phyloP scores from a whole-genome alignment of 2,888 invertebrate species.

The Agrenia bidenticulata region DNA sequence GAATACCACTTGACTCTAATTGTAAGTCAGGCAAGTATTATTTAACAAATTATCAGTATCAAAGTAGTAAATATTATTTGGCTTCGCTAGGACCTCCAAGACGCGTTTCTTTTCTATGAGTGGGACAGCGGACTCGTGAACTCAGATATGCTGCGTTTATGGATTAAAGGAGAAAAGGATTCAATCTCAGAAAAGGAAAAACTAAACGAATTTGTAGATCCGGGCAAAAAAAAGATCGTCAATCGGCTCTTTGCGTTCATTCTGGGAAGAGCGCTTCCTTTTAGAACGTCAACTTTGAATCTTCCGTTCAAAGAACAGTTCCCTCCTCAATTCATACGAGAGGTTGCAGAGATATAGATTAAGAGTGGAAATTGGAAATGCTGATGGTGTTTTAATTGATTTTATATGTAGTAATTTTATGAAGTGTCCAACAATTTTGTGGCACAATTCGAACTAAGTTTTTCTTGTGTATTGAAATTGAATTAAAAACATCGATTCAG shows the following conservation, averaged over 20 bases:
- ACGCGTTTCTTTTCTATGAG: background rate
- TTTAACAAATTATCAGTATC: too few species aligned
- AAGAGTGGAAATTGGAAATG: too few species aligned
- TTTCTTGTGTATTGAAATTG: too few species aligned
- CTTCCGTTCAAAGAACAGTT: too few species aligned
- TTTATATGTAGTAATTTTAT: too few species aligned
- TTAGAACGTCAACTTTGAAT: background rate
- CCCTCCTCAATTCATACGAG: too few species aligned
- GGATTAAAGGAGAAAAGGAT: conserved; percentile 1
- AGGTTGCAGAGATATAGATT: too few species aligned
- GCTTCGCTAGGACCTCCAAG: background rate
- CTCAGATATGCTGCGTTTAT: background rate
- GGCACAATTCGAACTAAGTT: too few species aligned
- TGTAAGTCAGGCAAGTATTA: background rate
- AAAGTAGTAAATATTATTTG: background rate
- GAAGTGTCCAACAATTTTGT: too few species aligned
- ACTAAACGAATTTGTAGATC: background rate
- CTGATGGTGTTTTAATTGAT: too few species aligned
- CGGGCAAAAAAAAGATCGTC: background rate
- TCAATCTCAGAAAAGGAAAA: background rate
- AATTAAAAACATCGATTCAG: too few species aligned
- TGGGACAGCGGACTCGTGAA: background rate
- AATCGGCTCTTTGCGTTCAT: background rate
- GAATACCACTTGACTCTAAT: background rate
- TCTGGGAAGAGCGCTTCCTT: background rate